Evolutionary conservation across 2,113 vertebrate species (phyloP).

Genomic region (Lethenteron camtschaticum): DNA sequence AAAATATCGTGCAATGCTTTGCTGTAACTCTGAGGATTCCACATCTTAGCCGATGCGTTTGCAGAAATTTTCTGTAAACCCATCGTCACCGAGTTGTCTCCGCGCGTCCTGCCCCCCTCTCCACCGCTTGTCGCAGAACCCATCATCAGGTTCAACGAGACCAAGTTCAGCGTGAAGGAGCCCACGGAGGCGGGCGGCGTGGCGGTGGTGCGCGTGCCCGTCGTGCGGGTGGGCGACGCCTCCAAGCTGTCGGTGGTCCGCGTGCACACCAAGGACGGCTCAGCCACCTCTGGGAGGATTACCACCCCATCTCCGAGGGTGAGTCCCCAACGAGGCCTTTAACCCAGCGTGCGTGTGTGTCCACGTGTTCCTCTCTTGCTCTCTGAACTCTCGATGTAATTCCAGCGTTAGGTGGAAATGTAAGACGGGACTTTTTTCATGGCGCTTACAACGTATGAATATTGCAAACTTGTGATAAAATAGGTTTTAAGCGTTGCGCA

Average conservation of each 20-base stretch:
- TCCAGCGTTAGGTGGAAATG: too few species aligned
- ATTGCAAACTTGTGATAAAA: too few species aligned
- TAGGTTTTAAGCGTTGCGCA: too few species aligned
- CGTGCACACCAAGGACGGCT: constrained; percentile 53
- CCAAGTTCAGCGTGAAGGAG: constrained; percentile 41
- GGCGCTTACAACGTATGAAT: too few species aligned
- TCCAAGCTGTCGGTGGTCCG: constrained; percentile 45
- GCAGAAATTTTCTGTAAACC: too few species aligned
- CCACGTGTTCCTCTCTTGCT: too few species aligned
- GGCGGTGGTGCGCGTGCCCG: constrained; percentile 29
- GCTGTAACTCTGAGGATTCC: too few species aligned
- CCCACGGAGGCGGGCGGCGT: constrained; percentile 31
- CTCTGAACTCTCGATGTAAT: too few species aligned
- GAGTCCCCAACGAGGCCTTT: constrained; percentile 6
- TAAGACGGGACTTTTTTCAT: too few species aligned
- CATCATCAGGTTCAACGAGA: constrained; percentile 47
- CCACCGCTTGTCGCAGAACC: constrained; percentile 20
- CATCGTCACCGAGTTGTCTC: neutral
- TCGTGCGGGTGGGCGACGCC: constrained; percentile 32
- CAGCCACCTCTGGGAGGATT: constrained; percentile 50
- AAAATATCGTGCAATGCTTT: too few species aligned
- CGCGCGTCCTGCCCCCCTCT: neutral
- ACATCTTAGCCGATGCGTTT: too few species aligned
- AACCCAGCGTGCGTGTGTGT: neutral
- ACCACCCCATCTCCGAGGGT: constrained; percentile 50